Percentiles rank a stretch among this genome's conserved stretches.
Evolutionary conservation across 35 echinoderm and acorn worm genomes (phyloP).

Genomic region (Nesometra sesokonis): DNA sequence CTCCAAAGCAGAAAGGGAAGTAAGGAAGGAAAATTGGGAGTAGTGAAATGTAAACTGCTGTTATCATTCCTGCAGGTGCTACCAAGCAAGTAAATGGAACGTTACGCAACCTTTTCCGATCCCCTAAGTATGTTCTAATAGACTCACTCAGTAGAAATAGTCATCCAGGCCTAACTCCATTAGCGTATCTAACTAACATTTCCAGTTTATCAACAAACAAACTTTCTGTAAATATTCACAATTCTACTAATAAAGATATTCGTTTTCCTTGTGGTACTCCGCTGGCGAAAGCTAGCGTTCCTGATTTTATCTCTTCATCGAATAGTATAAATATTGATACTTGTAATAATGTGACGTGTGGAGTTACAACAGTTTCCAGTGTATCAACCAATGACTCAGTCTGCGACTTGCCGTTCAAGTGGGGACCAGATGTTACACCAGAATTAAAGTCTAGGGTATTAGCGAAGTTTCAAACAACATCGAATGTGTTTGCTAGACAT

Average conservation of each 20-base stretch:
- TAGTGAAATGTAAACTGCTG: background rate
- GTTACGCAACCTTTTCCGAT: too few relatives aligned
- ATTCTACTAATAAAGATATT: too few relatives aligned
- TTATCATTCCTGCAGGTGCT: background rate
- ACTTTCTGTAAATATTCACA: too few relatives aligned
- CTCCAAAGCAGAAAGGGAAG: background rate
- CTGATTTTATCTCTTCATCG: background rate
- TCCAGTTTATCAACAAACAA: too few relatives aligned
- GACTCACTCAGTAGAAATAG: too few relatives aligned
- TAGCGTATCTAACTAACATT: too few relatives aligned
- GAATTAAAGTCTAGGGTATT: background rate
- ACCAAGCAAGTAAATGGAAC: too few relatives aligned
- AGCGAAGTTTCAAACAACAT: background rate
- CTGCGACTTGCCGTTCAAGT: background rate
- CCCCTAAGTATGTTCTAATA: too few relatives aligned
- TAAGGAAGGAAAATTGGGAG: background rate
- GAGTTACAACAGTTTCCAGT: background rate
- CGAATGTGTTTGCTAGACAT: conserved; percentile 16
- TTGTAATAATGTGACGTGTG: background rate
- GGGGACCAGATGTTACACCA: too few relatives aligned
- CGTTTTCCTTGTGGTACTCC: background rate
- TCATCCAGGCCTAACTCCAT: too few relatives aligned
- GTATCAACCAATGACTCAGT: background rate
- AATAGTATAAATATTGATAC: background rate
- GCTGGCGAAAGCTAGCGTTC: background rate